Base-by-base conservation (phyloP, 2,888 invertebrate species). In the Acleris holmiana region DNA sequence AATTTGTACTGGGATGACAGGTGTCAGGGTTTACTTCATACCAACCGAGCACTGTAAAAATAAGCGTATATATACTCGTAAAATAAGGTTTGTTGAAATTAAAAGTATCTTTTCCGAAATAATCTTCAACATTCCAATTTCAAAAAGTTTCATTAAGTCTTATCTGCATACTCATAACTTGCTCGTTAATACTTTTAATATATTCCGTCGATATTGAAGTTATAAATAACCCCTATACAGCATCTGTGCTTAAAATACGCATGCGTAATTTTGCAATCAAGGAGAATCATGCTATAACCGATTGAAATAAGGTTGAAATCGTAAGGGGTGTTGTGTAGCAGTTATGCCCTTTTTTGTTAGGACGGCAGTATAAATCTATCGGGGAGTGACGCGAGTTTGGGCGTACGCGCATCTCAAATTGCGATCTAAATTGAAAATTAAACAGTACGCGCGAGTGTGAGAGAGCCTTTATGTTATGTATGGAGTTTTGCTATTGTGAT, bases 391-490 rank as follows among this genome's bases (percentile, higher is more conserved):
- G 89, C 85, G 78, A 85, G 88, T 89, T 91, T 89, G 90, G 91
- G 91, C 85, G 89, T 85, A 81, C 75, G 77, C 83, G 80, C 88
- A 93, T 93, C 93, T 89, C 89, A 92, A 92, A 93, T 93, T 93
- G 88, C 93, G 86, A 93, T 93, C 93, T 93, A 89, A 93, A 93
- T 93, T 93, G 93, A 93, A 93, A 93, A 93, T 93, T 92, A 93
- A 93, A 93, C 91, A 92, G 88, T 85, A 73, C 75, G 72, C 71
- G 70, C 68, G 73, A 68, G 69, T 63, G 74, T 66, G 21, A 69
- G 69, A 66, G 59, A 57, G 68, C 35, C 58, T 57, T 57, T 51
- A 15, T 46, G 62, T 29, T 17, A 7, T 48, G 8, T 17, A 10
- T 21, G n/a, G n/a, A 3, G 40, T 19, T 8, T 18, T 47, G 21